Evolutionary conservation across 2,113 vertebrate genomes (phyloP).

Genomic region (Hemiprocne comata): DNA sequence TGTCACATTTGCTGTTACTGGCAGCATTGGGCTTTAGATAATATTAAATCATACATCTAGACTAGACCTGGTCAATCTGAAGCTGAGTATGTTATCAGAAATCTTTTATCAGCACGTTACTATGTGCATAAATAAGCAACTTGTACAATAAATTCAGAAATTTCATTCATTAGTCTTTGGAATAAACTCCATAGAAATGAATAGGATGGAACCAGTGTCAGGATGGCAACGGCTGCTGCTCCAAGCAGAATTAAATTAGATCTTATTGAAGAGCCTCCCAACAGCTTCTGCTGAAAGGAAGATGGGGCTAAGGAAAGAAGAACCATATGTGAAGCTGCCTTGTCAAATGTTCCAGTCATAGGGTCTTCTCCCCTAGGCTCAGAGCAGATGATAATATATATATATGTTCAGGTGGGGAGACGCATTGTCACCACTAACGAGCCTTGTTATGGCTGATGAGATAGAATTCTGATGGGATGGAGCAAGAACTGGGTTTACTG

Average conservation of each 20-base stretch:
- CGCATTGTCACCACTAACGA: background rate
- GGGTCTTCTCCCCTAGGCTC: background rate
- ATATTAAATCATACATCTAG: background rate
- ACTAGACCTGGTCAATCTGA: background rate
- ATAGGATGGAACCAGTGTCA: background rate
- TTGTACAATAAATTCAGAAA: background rate
- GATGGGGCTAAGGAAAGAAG: background rate
- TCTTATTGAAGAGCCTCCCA: background rate
- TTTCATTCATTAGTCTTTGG: background rate
- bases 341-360: background rate
- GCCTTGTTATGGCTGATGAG: background rate
- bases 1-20: background rate
- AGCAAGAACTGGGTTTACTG: constrained; percentile 56
- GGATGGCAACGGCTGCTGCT: background rate
- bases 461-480: background rate
- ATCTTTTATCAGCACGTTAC: background rate
- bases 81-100: background rate
- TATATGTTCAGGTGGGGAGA: background rate
- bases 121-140: background rate
- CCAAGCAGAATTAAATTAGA: background rate
- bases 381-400: background rate
- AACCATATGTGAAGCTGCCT: background rate
- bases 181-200: background rate
- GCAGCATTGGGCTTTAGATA: background rate
- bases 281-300: background rate